A percentile compares a stretch with the other conserved stretches of the same genome.
These are phyloP conservation scores for Pelochelys cantorii DNA, from an alignment of 2,797 vertebrate genomes.

Conservation along the genomic window DNA sequence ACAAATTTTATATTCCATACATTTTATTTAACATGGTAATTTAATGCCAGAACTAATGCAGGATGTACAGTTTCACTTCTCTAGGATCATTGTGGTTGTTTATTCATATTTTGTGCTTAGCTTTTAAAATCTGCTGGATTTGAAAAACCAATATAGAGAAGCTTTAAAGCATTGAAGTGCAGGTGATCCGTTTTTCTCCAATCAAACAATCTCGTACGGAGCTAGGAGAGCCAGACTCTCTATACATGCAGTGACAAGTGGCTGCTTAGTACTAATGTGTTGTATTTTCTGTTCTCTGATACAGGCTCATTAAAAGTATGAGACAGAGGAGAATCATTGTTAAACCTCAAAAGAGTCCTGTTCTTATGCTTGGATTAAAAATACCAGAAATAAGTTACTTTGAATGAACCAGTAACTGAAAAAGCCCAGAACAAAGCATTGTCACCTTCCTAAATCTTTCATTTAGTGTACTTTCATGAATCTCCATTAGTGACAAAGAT, in stretches of 20 bases:
- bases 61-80: neutral
- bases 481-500: neutral
- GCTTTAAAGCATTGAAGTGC: neutral
- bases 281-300: neutral
- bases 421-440: neutral
- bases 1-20: accelerated
- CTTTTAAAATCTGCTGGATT: slow-evolving; percentile 19
- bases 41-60: neutral
- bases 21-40: neutral
- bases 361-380: neutral
- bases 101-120: neutral
- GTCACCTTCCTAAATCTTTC: neutral
- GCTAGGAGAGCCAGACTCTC: neutral
- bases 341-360: neutral
- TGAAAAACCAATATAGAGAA: neutral
- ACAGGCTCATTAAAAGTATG: neutral
- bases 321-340: neutral
- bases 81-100: neutral
- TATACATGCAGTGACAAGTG: neutral
- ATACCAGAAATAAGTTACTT: neutral
- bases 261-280: neutral
- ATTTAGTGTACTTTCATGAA: neutral
- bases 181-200: neutral
- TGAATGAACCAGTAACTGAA: neutral
- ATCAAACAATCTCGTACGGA: neutral